Conservation (phyloP, 2,888 invertebrate species). For the Dynastes maya region DNA sequence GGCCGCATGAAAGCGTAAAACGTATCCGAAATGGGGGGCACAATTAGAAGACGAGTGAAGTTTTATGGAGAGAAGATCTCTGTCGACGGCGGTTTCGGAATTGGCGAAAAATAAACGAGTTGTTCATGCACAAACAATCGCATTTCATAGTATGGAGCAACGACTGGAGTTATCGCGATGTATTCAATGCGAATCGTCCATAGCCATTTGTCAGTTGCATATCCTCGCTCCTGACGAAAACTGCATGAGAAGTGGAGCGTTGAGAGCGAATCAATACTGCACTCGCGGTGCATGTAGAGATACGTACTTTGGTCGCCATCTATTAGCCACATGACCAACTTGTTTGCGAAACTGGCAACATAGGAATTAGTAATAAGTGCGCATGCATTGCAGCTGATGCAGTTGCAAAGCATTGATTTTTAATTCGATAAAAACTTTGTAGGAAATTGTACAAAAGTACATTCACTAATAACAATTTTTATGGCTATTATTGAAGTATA, state of each 20-base stretch:
- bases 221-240: conserved; percentile 15
- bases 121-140: conserved; percentile 41
- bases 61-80: conserved; percentile 32
- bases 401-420: background rate
- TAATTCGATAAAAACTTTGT: background rate
- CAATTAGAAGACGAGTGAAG: conserved; percentile 39
- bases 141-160: background rate
- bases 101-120: conserved; percentile 35
- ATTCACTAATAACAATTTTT: too few relatives aligned
- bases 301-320: conserved; percentile 30
- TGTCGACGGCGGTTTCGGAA: conserved; percentile 23
- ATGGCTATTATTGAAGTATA: too few relatives aligned
- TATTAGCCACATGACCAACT: conserved; percentile 26
- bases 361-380: conserved; percentile 37
- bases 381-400: conserved; percentile 7
- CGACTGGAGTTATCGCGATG: background rate
- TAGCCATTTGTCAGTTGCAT: background rate
- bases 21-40: conserved; percentile 35
- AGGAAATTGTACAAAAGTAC: too few relatives aligned
- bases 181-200: background rate
- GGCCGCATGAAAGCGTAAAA: conserved; percentile 43
- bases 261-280: conserved; percentile 37
- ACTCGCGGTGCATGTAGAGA: conserved; percentile 21
- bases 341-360: conserved; percentile 7
- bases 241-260: conserved; percentile 18